Conservation (phyloP, 2,888 invertebrate genomes). For the Apotomis betuletana region DNA sequence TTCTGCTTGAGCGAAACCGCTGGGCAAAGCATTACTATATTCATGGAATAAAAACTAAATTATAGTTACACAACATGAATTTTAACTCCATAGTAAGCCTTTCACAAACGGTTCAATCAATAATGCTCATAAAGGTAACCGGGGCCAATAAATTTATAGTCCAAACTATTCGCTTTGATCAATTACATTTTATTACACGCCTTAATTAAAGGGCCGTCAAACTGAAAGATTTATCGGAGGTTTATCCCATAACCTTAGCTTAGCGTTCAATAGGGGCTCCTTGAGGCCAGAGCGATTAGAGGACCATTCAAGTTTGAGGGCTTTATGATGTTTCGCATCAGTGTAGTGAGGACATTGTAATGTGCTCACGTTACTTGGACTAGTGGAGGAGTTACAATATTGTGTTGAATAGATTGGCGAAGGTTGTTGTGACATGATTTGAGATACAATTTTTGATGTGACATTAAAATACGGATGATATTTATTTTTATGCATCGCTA, state of each 20-base stretch:
- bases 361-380: slow-evolving; percentile 12
- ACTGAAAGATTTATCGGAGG: slow-evolving; percentile 82
- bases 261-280: slow-evolving; percentile 67
- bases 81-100: background rate
- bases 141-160: slow-evolving; percentile 46
- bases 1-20: no score
- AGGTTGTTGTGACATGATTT: background rate
- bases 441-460: background rate
- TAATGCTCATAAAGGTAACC: slow-evolving; percentile 56
- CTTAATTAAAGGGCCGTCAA: slow-evolving; percentile 77
- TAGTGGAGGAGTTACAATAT: background rate
- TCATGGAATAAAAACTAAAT: background rate
- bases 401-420: background rate
- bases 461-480: background rate
- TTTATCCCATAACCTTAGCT: slow-evolving; percentile 80
- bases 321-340: slow-evolving; percentile 39
- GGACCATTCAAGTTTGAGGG: slow-evolving; percentile 51
- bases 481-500: no score
- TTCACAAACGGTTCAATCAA: slow-evolving; percentile 41
- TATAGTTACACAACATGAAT: background rate
- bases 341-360: background rate
- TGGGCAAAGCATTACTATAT: no score
- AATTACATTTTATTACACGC: slow-evolving; percentile 80
- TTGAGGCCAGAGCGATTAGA: slow-evolving; percentile 55
- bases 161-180: slow-evolving; percentile 75